phyloP scores from a whole-genome alignment of 2,797 vertebrate genomes.

The Macropus fuliginosus region DNA sequence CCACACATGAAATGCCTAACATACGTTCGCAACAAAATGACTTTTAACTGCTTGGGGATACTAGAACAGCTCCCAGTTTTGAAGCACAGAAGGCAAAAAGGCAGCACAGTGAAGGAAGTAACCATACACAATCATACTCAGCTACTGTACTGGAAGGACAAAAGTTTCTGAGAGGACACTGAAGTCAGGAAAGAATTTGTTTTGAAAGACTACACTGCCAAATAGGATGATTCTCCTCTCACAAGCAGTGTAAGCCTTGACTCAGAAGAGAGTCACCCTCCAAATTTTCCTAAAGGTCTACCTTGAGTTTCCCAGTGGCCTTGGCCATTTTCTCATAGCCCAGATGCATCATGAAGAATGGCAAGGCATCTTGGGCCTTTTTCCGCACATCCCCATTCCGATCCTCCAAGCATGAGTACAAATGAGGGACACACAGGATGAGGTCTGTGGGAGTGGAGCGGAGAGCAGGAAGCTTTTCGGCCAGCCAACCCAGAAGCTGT shows the following conservation, averaged over 20 bases:
- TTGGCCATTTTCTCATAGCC: slow-evolving; percentile 97
- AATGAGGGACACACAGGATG: slow-evolving; percentile 90
- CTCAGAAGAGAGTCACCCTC: slow-evolving; percentile 6
- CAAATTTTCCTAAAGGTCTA: slow-evolving; percentile 74
- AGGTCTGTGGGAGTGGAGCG: slow-evolving; percentile 92
- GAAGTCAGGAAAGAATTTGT: slow-evolving; percentile 16
- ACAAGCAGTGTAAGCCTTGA: slow-evolving; percentile 49
- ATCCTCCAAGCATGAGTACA: slow-evolving; percentile 96
- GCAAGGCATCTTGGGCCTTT: slow-evolving; percentile 96
- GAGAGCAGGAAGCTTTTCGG: slow-evolving; percentile 93
- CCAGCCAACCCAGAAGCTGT: slow-evolving; percentile 95
- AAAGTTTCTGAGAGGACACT: background rate
- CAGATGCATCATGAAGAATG: slow-evolving; percentile 98
- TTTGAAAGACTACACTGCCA: slow-evolving; percentile 40
- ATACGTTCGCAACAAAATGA: slow-evolving; percentile 31
- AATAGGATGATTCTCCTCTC: slow-evolving; percentile 21
- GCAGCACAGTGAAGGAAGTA: slow-evolving; percentile 15
- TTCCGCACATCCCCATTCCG: slow-evolving; percentile 97
- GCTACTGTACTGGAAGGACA: slow-evolving; percentile 57
- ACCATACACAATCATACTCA: slow-evolving; percentile 61
- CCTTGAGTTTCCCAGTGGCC: slow-evolving; percentile 95
- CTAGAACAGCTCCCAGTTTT: slow-evolving; percentile 20
- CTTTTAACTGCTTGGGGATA: background rate
- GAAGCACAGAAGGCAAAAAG: slow-evolving; percentile 45
- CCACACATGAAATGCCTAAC: slow-evolving; percentile 38